Conservation (phyloP, 1,140 invertebrate genomes). For the Ylistrum balloti region DNA sequence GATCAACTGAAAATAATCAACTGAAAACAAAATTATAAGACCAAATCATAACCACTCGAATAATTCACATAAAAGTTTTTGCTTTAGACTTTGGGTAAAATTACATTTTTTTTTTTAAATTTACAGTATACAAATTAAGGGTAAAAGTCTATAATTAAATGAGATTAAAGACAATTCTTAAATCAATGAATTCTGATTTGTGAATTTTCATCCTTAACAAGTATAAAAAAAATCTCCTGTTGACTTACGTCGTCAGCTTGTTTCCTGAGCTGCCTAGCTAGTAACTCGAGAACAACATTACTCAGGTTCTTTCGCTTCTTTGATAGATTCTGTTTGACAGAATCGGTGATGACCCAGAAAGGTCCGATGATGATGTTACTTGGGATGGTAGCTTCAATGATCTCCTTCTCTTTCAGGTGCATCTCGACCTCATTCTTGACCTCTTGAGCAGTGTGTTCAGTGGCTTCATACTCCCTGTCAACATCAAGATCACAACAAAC, state of each 20-base stretch:
- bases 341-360: conserved; percentile 86
- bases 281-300: conserved; percentile 86
- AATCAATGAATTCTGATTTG: too few species aligned
- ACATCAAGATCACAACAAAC: conserved; percentile 2
- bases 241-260: conserved; percentile 82
- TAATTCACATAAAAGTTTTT: too few species aligned
- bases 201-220: too few species aligned
- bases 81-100: too few species aligned
- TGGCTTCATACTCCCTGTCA: conserved; percentile 78
- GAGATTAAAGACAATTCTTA: too few species aligned
- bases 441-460: conserved; percentile 79
- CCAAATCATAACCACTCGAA: too few species aligned
- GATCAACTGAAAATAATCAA: too few species aligned
- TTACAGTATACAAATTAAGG: too few species aligned
- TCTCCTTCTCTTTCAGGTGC: conserved; percentile 80
- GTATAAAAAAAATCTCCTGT: neutral
- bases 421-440: conserved; percentile 82
- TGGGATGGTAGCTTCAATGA: conserved; percentile 81
- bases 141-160: too few species aligned
- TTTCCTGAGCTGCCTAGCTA: conserved; percentile 82
- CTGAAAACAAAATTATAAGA: too few species aligned
- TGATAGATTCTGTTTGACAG: conserved; percentile 83
- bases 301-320: conserved; percentile 87
- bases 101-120: too few species aligned
- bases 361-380: conserved; percentile 88